Evolutionary conservation across 2,888 invertebrate species (phyloP).

Genomic region (Deilephila elpenor): DNA sequence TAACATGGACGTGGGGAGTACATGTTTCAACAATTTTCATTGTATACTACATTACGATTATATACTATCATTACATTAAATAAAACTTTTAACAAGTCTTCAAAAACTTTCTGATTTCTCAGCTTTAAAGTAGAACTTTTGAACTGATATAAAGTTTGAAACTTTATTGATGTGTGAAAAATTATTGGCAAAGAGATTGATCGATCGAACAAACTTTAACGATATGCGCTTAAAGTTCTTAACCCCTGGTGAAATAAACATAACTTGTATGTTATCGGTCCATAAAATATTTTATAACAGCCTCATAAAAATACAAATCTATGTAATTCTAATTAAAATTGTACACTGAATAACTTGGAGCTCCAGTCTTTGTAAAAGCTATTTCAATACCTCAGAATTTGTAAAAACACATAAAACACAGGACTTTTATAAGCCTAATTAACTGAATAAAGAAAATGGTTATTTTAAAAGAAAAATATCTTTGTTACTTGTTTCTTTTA

Average conservation of each 20-base stretch:
- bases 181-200: not conserved
- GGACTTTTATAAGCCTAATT: not conserved
- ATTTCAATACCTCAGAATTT: slow-evolving; percentile 4
- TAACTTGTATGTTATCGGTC: not conserved
- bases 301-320: not conserved
- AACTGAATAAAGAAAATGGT: not conserved
- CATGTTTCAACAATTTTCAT: no score
- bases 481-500: no score
- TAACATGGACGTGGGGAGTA: no score
- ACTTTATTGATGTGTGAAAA: not conserved
- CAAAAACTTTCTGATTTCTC: no score
- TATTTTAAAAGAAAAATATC: no score
- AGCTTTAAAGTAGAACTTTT: not conserved
- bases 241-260: not conserved
- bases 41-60: no score
- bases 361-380: not conserved
- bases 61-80: no score
- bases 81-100: no score
- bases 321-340: not conserved
- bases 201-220: not conserved
- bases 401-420: not conserved
- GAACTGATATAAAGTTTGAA: not conserved
- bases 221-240: not conserved
- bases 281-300: not conserved
- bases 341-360: not conserved